Conservation (phyloP, 2,797 vertebrate genomes). For the Otolemur crassicaudatus region DNA sequence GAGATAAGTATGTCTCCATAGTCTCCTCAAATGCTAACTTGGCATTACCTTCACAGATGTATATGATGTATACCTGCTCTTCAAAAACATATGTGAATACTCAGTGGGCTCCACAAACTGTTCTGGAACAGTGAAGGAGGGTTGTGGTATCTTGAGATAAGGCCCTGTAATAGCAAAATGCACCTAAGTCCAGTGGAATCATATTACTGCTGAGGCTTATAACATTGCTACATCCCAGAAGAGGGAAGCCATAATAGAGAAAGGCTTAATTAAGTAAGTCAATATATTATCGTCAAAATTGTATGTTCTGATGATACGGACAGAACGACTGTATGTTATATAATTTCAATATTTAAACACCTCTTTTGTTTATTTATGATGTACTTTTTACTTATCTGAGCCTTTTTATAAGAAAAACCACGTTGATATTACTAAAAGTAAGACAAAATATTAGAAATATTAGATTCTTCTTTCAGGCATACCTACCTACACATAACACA, state of each 20-base stretch:
- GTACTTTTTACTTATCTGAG: neutral
- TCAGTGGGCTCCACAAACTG: too few relatives aligned
- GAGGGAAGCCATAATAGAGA: neutral
- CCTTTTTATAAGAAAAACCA: neutral
- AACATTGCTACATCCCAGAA: neutral
- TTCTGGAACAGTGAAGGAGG: too few relatives aligned
- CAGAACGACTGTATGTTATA: neutral
- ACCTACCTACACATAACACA: neutral
- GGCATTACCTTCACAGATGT: neutral
- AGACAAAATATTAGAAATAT: neutral
- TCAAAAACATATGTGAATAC: neutral
- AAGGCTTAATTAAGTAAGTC: neutral
- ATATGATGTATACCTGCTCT: fast-evolving
- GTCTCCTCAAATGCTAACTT: neutral
- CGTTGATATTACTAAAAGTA: neutral
- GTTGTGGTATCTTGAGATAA: neutral
- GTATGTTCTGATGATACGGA: neutral
- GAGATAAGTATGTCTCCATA: neutral
- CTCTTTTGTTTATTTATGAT: neutral
- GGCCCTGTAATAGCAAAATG: neutral
- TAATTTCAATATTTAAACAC: neutral
- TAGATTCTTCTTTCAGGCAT: neutral
- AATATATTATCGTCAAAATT: neutral
- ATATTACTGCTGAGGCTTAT: neutral
- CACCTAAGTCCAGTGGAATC: neutral